These are phyloP conservation scores for Meriones unguiculatus DNA, from an alignment of 2,113 vertebrate species.

Conservation along the genomic window DNA sequence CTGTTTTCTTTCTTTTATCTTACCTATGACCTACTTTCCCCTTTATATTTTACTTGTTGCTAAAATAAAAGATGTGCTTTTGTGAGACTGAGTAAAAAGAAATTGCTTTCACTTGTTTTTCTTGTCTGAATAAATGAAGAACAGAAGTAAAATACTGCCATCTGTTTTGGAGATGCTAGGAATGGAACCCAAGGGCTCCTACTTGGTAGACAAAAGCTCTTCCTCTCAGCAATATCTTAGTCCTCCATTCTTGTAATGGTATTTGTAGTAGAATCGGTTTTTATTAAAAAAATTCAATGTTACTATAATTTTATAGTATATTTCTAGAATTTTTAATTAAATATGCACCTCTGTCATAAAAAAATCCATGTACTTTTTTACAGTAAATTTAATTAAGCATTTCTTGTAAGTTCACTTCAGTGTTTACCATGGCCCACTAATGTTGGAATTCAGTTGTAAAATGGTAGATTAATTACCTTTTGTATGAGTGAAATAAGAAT, in stretches of 20 bases:
- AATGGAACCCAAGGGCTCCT: neutral
- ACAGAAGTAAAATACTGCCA: constrained; percentile 18
- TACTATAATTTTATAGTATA: constrained; percentile 77
- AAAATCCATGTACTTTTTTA: constrained; percentile 85
- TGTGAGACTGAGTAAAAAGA: neutral
- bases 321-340: constrained; percentile 78
- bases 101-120: neutral
- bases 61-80: constrained; percentile 25
- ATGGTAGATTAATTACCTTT: constrained; percentile 93
- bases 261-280: constrained; percentile 55
- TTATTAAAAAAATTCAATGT: constrained; percentile 70
- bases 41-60: constrained; percentile 26
- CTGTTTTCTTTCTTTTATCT: constrained; percentile 10
- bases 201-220: neutral
- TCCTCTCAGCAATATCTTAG: neutral
- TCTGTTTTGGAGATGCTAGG: neutral
- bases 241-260: neutral
- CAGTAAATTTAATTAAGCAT: constrained; percentile 93
- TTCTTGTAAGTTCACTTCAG: constrained; percentile 90
- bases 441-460: constrained; percentile 88
- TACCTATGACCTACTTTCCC: neutral
- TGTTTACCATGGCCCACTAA: constrained; percentile 91
- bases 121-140: constrained; percentile 27
- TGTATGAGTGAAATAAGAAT: constrained; percentile 92
- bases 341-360: constrained; percentile 82